Conservation (phyloP, 1,140 invertebrate genomes). For the Tetramorium alpestre region DNA sequence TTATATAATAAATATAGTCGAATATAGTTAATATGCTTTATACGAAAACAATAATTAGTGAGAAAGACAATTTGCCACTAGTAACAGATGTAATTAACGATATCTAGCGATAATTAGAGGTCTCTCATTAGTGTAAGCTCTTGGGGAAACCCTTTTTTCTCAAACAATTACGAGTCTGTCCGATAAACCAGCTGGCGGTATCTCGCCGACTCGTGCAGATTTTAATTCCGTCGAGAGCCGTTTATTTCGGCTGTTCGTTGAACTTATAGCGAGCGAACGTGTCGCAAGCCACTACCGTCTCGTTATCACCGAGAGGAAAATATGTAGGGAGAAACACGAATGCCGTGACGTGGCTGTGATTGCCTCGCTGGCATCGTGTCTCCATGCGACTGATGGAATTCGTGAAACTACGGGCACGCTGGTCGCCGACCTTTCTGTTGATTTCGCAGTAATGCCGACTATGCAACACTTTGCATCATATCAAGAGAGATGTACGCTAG, state of each 20-base stretch:
- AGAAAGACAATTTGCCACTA: slow-evolving; percentile 1
- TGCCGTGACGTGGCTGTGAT: slow-evolving; percentile 33
- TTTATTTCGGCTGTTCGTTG: slow-evolving; percentile 28
- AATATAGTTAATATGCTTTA: not conserved
- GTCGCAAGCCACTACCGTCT: slow-evolving; percentile 6
- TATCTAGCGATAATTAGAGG: slow-evolving; percentile 22
- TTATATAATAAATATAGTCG: not conserved
- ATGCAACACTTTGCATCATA: slow-evolving; percentile 14
- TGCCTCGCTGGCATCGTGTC: slow-evolving; percentile 28
- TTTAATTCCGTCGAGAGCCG: slow-evolving; percentile 28
- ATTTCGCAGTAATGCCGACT: slow-evolving; percentile 32
- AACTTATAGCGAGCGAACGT: slow-evolving; percentile 23
- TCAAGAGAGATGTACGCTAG: not conserved
- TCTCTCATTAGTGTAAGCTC: slow-evolving; percentile 20
- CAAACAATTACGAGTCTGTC: slow-evolving; percentile 7
- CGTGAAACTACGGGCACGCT: slow-evolving; percentile 30
- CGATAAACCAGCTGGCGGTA: slow-evolving; percentile 2
- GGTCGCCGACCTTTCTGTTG: slow-evolving; percentile 48
- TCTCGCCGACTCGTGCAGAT: slow-evolving; percentile 11
- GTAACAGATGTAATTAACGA: slow-evolving; percentile 36
- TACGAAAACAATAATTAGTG: not conserved
- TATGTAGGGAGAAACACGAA: slow-evolving; percentile 36
- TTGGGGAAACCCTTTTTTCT: not conserved
- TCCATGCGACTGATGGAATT: slow-evolving; percentile 49
- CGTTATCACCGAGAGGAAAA: slow-evolving; percentile 49